Evolutionary conservation across 2,888 invertebrate species (phyloP), one percentile per base, ranked within the genome.

Genomic region (Idaea aversata): DNA sequence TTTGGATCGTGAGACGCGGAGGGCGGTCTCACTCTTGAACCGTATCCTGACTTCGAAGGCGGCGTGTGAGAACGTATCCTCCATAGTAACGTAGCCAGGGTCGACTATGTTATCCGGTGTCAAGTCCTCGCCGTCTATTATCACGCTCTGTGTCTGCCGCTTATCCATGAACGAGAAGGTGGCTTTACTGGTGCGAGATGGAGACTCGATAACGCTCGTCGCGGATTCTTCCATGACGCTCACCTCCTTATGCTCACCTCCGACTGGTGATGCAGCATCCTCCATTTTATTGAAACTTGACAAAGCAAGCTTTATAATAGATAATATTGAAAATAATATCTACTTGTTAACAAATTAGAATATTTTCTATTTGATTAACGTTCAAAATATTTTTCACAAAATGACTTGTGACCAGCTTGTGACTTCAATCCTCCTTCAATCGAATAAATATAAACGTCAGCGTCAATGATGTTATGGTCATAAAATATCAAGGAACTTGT

Each of bases 31-130:
- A 66, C 87, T 87, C 71, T 81, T 82, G 5, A 64, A 63, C n/a
- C 82, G 80, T 4, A 71, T 61, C 73, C 77, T 88, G 59, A 62
- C 81, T 68, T 85, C 90, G 69, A 85, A 91, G 4, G 90, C 91
- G 3, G 90, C 90, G 64, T 92, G 92, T 4, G 80, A 74, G 70
- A 82, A 84, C 0, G 69, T 73, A 4, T 90, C 90, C 15, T 84
- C 82, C 86, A 91, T 87, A 5, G 81, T 82, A n/a, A 84, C 72
- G 67, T 78, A 89, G 5, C 79, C 77, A 0, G 75, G 68, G 64
- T 87, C 85, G 0, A 80, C 70, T 38, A 93, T 81, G 70, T 88
- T 78, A 1, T 88, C 87, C 0, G 93, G 93, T 1, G 92, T 92
- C 13, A 82, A 73, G 67, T 93, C 88, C 0, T 76, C 64, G 5